Conservation (phyloP, 2,113 vertebrate genomes). For the Phalacrocorax aristotelis region DNA sequence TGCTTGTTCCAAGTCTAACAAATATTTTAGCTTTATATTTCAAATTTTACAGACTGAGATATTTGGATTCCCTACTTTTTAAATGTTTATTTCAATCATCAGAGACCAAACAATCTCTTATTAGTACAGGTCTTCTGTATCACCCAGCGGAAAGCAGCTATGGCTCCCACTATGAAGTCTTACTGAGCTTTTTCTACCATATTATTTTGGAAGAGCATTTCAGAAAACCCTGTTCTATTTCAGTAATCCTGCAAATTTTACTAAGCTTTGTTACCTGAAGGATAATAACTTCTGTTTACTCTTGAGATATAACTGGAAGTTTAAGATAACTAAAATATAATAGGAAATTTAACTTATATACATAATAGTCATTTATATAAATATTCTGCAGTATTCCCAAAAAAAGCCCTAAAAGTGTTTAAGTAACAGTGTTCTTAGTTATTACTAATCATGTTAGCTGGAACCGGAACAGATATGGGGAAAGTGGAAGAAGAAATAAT, state of each 20-base stretch:
- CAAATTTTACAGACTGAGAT: neutral
- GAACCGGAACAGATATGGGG: neutral
- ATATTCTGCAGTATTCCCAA: neutral
- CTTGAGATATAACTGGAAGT: neutral
- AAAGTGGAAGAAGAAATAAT: neutral
- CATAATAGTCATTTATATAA: neutral
- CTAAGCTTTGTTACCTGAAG: neutral
- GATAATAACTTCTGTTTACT: neutral
- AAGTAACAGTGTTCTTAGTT: neutral
- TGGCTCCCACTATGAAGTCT: neutral
- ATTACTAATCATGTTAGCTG: neutral
- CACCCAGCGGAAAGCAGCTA: neutral
- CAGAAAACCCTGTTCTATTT: neutral
- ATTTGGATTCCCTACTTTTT: neutral
- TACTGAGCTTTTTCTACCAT: neutral
- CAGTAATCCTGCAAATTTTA: neutral
- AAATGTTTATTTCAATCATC: neutral
- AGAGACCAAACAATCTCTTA: neutral
- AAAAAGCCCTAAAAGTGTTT: neutral
- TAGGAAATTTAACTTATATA: neutral
- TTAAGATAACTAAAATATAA: neutral
- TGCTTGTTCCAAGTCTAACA: neutral
- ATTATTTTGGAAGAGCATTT: neutral
- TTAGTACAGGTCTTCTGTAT: neutral
- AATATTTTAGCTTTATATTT: neutral